Conservation (phyloP, 2,797 vertebrate genomes). For the Xenopus petersii region DNA sequence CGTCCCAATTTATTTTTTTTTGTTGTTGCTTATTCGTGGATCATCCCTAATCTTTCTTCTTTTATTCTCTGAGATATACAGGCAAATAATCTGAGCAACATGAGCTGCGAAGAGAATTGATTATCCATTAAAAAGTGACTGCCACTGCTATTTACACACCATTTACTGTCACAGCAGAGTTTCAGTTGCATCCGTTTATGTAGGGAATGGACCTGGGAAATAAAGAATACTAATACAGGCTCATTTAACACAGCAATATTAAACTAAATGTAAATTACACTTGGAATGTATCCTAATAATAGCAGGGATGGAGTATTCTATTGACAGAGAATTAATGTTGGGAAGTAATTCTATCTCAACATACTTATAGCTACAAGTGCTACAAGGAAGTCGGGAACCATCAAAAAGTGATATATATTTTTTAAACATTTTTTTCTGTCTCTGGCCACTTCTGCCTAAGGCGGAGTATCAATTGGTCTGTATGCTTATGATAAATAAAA, state of each 20-base stretch:
- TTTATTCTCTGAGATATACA: not conserved
- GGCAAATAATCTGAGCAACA: conserved; percentile 1
- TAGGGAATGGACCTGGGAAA: conserved; percentile 37
- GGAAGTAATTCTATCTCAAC: too few species aligned
- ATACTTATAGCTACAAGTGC: too few species aligned
- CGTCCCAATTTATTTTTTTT: too few species aligned
- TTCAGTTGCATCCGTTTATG: conserved; percentile 29
- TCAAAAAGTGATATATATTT: too few species aligned
- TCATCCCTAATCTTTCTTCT: not conserved
- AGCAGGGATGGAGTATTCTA: not conserved
- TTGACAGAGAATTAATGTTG: too few species aligned
- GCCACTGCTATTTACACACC: conserved; percentile 39
- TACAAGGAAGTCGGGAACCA: too few species aligned
- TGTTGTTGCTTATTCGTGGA: not conserved
- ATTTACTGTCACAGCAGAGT: conserved; percentile 35
- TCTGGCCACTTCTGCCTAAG: too few species aligned
- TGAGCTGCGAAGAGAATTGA: conserved; percentile 26
- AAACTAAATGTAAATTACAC: conserved; percentile 34
- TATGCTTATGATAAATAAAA: too few species aligned
- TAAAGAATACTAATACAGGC: conserved; percentile 38
- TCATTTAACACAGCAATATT: conserved; percentile 41
- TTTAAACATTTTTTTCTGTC: too few species aligned
- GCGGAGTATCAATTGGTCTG: too few species aligned
- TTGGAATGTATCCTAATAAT: conserved; percentile 41
- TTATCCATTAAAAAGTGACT: conserved; percentile 31